phyloP scores from a whole-genome alignment of 2,888 invertebrate species.

The Ornithoptera priamus region DNA sequence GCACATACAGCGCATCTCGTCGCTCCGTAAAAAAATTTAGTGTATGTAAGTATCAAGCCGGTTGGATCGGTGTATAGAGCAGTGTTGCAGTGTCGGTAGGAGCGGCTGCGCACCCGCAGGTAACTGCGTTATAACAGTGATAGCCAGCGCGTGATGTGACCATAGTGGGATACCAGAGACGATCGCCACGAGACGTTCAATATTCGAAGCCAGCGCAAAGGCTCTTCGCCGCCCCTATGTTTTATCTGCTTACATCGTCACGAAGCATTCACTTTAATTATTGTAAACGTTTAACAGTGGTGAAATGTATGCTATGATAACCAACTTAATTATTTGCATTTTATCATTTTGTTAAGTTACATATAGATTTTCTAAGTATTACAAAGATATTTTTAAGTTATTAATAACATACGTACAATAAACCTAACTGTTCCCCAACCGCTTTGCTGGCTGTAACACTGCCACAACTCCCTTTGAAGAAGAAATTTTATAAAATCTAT shows the following conservation, averaged over 20 bases:
- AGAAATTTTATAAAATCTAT: too few relatives aligned
- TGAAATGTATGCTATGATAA: background rate
- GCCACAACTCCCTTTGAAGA: too few relatives aligned
- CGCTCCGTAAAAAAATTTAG: too few relatives aligned
- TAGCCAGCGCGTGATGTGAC: slow-evolving; percentile 71
- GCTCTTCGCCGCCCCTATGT: slow-evolving; percentile 1
- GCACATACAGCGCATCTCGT: too few relatives aligned
- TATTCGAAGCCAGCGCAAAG: slow-evolving; percentile 12
- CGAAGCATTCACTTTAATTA: slow-evolving; percentile 13
- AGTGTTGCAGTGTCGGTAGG: slow-evolving; percentile 49
- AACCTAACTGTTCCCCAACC: too few relatives aligned
- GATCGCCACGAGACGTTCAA: slow-evolving; percentile 21
- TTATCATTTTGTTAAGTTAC: too few relatives aligned
- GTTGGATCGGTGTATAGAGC: slow-evolving; percentile 38
- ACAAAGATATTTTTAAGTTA: too few relatives aligned
- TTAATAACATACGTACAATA: too few relatives aligned
- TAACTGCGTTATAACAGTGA: slow-evolving; percentile 70
- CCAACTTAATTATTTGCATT: too few relatives aligned
- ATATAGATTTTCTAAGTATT: too few relatives aligned
- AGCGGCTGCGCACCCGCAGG: slow-evolving; percentile 54
- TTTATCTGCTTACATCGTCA: slow-evolving; percentile 14
- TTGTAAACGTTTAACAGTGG: background rate
- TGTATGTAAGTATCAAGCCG: slow-evolving; percentile 46
- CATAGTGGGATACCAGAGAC: slow-evolving; percentile 54
- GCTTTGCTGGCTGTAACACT: too few relatives aligned